These are phyloP conservation scores for Tragelaphus eurycerus DNA, from an alignment of 2,797 vertebrate species.

Conservation along the genomic window DNA sequence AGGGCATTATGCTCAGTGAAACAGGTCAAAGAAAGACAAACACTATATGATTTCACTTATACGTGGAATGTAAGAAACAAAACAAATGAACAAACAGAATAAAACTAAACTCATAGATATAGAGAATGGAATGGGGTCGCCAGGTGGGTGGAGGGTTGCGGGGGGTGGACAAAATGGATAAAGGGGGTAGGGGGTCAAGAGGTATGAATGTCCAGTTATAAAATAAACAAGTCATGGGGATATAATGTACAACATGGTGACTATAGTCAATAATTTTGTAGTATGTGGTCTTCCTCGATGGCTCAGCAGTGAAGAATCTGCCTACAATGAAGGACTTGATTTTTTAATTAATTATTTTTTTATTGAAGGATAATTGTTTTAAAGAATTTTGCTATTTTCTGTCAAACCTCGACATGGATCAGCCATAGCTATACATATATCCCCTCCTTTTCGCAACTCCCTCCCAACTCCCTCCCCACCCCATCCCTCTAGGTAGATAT, in stretches of 20 bases:
- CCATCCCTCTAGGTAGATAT: background rate
- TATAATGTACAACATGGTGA: background rate
- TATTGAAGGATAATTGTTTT: background rate
- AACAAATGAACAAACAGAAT: background rate
- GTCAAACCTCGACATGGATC: background rate
- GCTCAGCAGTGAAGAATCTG: background rate
- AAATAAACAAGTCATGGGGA: background rate
- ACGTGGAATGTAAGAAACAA: background rate
- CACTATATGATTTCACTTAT: background rate
- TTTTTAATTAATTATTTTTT: background rate
- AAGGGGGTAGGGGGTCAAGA: background rate
- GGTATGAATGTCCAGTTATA: background rate
- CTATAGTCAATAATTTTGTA: background rate
- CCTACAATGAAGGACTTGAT: background rate
- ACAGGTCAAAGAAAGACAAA: background rate
- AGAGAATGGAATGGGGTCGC: background rate
- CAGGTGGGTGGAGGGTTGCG: rapidly evolving
- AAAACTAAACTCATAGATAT: background rate
- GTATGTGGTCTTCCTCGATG: background rate
- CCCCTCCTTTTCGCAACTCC: background rate
- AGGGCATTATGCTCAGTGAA: background rate
- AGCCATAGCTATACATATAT: background rate
- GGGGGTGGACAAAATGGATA: background rate
- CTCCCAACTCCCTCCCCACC: background rate
- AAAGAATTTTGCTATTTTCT: background rate